phyloP scores from a whole-genome alignment of 2,888 invertebrate genomes.

The Priocnemis perturbator region DNA sequence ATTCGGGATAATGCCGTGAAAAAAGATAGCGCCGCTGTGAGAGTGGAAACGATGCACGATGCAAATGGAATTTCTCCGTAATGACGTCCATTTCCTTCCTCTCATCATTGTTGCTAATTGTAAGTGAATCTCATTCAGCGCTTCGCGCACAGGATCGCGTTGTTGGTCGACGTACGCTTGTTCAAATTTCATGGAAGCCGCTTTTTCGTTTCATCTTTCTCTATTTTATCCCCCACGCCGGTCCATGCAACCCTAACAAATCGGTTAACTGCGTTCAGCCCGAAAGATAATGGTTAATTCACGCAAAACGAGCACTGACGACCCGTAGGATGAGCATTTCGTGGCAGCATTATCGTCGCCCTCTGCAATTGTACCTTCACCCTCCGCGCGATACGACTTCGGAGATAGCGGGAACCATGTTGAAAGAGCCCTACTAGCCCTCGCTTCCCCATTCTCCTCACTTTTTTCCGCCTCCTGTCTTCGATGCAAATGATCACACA shows the following conservation, averaged over 20 bases:
- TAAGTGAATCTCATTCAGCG: neutral
- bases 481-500: slow-evolving; percentile 47
- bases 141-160: too few species aligned
- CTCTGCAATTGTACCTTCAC: slow-evolving; percentile 32
- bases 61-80: too few species aligned
- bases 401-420: slow-evolving; percentile 37
- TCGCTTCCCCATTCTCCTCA: slow-evolving; percentile 12
- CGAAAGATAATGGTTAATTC: slow-evolving; percentile 33
- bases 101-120: neutral
- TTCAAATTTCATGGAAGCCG: too few species aligned
- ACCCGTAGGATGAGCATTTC: neutral
- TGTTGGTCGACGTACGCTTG: too few species aligned
- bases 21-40: slow-evolving; percentile 34
- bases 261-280: too few species aligned
- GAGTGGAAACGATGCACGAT: too few species aligned
- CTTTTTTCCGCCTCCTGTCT: slow-evolving; percentile 11
- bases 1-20: slow-evolving; percentile 39
- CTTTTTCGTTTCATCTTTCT: too few species aligned
- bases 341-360: slow-evolving; percentile 33
- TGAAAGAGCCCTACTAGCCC: slow-evolving; percentile 23
- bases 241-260: too few species aligned
- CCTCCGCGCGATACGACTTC: slow-evolving; percentile 36
- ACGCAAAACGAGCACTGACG: slow-evolving; percentile 9
- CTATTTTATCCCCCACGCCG: too few species aligned
- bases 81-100: neutral